Evolutionary conservation across 2,888 invertebrate species (phyloP).

Genomic region (Perdita meconis): DNA sequence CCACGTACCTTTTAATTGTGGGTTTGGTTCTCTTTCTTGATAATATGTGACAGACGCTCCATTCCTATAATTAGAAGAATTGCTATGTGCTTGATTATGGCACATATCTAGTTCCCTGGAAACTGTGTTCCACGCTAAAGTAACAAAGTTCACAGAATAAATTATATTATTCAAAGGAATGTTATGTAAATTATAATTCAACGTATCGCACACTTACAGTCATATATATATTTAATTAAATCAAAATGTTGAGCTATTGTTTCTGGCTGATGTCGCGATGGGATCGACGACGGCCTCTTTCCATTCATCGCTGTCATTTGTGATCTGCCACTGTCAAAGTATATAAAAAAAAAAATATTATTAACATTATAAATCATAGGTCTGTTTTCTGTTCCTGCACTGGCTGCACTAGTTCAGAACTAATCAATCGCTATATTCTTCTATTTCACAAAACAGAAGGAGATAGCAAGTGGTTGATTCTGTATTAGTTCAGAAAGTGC

Average conservation of each 20-base stretch:
- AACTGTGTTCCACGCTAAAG: conserved; percentile 84
- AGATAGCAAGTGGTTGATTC: too few species aligned
- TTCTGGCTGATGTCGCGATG: conserved; percentile 80
- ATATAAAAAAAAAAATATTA: too few species aligned
- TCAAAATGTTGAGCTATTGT: conserved; percentile 89
- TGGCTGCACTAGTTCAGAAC: too few species aligned
- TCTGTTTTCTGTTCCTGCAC: too few species aligned
- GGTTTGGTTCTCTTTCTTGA: conserved; percentile 86
- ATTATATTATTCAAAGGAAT: too few species aligned
- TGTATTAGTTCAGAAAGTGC: too few species aligned
- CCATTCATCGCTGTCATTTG: conserved; percentile 82
- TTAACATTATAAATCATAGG: too few species aligned
- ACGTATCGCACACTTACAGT: conserved; percentile 84
- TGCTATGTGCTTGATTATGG: conserved; percentile 79
- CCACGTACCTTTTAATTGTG: conserved; percentile 80
- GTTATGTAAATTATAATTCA: not conserved
- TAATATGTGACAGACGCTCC: conserved; percentile 88
- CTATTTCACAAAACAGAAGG: too few species aligned
- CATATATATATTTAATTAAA: conserved; percentile 91
- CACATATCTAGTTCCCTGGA: conserved; percentile 86
- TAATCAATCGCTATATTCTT: too few species aligned
- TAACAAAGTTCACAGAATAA: not conserved
- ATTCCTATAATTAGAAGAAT: conserved; percentile 81
- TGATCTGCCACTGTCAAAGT: conserved; percentile 76
- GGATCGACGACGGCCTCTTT: conserved; percentile 79